Percentiles rank a stretch among this genome's conserved stretches.
Evolutionary conservation across 2,797 vertebrate genomes (phyloP).

Genomic region (Macropodus opercularis): DNA sequence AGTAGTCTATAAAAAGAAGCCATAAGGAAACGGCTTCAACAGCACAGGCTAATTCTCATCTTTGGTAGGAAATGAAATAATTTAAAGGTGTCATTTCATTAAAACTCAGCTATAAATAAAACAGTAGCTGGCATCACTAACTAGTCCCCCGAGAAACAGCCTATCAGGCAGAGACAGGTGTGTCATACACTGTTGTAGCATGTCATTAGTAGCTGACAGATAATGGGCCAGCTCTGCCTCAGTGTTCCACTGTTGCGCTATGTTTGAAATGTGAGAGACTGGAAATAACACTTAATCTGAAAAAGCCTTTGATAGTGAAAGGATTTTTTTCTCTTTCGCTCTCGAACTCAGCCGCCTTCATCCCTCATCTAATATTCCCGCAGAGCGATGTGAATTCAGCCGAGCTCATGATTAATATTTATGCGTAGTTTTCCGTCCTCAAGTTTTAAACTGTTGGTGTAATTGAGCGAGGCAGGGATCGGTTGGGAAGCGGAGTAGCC

Average conservation of each 20-base stretch:
- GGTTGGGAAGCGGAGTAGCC: constrained; percentile 33
- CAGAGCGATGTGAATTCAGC: constrained; percentile 59
- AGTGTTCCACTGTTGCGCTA: constrained; percentile 41
- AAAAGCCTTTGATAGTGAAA: constrained; percentile 60
- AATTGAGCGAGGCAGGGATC: constrained; percentile 44
- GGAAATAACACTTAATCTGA: constrained; percentile 63
- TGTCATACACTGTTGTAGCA: constrained; percentile 42
- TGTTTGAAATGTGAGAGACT: constrained; percentile 62
- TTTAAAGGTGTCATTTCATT: constrained; percentile 68
- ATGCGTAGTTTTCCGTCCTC: constrained; percentile 45
- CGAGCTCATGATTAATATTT: constrained; percentile 69
- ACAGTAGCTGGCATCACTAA: constrained; percentile 65
- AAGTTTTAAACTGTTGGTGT: constrained; percentile 53
- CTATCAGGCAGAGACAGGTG: constrained; percentile 67
- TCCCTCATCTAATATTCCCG: constrained; percentile 58
- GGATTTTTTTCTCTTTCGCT: constrained; percentile 13
- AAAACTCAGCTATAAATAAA: constrained; percentile 78
- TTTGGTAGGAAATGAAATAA: constrained; percentile 55
- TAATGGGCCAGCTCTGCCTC: constrained; percentile 61
- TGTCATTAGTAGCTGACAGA: constrained; percentile 72
- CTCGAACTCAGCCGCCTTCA: constrained; percentile 36
- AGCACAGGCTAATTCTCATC: constrained; percentile 37
- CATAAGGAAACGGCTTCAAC: constrained; percentile 28
- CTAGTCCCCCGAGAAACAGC: constrained; percentile 71
- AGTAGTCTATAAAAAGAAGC: constrained; percentile 29